phyloP scores from a whole-genome alignment of 2,113 vertebrate genomes.

The Podilymbus podiceps region DNA sequence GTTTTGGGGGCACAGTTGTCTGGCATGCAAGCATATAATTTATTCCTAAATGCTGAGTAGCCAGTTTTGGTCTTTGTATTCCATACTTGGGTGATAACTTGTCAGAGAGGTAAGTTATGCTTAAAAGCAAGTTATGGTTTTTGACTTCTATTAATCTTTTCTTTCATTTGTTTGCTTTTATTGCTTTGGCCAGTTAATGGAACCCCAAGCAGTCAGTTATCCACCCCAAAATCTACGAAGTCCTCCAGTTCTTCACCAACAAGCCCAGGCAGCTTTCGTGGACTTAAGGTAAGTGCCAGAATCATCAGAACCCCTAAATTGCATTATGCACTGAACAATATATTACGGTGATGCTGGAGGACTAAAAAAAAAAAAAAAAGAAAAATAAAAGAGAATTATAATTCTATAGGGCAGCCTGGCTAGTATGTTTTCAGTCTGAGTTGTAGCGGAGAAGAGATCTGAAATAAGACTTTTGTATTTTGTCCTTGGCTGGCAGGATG shows the following conservation, averaged over 20 bases:
- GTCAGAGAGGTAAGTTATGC: neutral
- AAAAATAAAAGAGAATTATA: neutral
- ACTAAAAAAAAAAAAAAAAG: neutral
- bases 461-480: neutral
- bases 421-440: neutral
- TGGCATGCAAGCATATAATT: neutral
- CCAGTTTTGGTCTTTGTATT: constrained; percentile 16
- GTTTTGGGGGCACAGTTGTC: neutral
- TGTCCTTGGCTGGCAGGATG: neutral
- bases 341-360: neutral
- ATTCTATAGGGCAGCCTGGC: neutral
- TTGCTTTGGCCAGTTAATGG: constrained; percentile 85
- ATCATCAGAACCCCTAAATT: neutral
- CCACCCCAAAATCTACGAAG: constrained; percentile 90
- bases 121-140: neutral
- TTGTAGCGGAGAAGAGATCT: neutral
- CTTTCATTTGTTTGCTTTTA: neutral
- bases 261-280: constrained; percentile 83
- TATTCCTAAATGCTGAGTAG: neutral
- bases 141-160: neutral
- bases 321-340: neutral
- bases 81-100: neutral
- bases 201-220: constrained; percentile 86
- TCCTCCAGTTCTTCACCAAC: constrained; percentile 94
- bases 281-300: constrained; percentile 82